Percentiles rank a stretch among this genome's conserved stretches.
Evolutionary conservation across 2,797 vertebrate species (phyloP).

Genomic region (Furcifer pardalis): DNA sequence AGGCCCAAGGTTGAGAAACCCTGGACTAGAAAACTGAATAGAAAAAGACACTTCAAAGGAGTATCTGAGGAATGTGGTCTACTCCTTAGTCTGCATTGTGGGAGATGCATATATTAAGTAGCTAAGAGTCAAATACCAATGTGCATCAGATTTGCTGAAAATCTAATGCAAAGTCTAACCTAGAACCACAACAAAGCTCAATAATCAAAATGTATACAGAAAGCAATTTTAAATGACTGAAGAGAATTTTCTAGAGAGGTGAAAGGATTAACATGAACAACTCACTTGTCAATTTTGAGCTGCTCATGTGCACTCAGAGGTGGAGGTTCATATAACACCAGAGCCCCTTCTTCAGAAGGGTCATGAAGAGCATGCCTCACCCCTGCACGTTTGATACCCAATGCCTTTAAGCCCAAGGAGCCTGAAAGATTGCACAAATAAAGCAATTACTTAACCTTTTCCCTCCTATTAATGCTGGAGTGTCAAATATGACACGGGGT

Average conservation of each 20-base stretch:
- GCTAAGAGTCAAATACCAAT: background rate
- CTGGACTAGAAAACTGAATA: background rate
- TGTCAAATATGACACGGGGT: background rate
- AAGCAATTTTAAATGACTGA: slow-evolving; percentile 21
- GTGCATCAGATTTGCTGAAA: background rate
- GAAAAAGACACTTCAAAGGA: background rate
- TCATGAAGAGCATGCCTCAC: slow-evolving; percentile 91
- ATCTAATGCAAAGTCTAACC: background rate
- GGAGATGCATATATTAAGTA: slow-evolving; percentile 1
- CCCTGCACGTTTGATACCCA: slow-evolving; percentile 91
- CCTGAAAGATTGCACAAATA: slow-evolving; percentile 78
- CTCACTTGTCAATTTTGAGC: slow-evolving; percentile 95
- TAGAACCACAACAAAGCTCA: slow-evolving; percentile 15
- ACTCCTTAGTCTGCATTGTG: background rate
- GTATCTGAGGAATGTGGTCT: background rate
- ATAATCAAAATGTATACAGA: background rate
- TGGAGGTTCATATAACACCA: slow-evolving; percentile 91
- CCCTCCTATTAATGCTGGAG: slow-evolving; percentile 30
- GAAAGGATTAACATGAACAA: slow-evolving; percentile 45
- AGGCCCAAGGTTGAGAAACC: no score
- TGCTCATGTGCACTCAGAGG: slow-evolving; percentile 86
- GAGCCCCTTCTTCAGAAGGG: slow-evolving; percentile 90
- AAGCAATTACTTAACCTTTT: slow-evolving; percentile 16
- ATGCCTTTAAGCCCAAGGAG: slow-evolving; percentile 82
- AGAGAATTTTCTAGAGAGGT: background rate